phyloP scores from a whole-genome alignment of 2,113 vertebrate species.

The Pantherophis guttatus region DNA sequence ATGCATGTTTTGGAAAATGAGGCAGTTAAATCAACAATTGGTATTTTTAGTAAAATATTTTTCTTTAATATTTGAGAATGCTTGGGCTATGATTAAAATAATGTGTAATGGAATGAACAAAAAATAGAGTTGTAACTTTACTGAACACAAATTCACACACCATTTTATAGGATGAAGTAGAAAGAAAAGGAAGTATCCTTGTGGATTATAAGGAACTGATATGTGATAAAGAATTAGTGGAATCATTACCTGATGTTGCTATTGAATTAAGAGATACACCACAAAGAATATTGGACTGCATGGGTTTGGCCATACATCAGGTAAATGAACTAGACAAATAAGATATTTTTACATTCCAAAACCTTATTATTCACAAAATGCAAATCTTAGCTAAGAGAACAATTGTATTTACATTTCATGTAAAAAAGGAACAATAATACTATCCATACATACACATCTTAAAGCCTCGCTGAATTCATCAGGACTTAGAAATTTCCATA shows the following conservation, averaged over 20 bases:
- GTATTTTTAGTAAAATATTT: not conserved
- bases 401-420: not conserved
- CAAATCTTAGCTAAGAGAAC: not conserved
- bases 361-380: not conserved
- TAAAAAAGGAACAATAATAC: not conserved
- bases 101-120: not conserved
- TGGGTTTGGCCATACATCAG: slow-evolving; percentile 95
- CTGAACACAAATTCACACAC: not conserved
- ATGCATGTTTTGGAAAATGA: not conserved
- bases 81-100: not conserved
- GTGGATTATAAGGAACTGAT: slow-evolving; percentile 89
- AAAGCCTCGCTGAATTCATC: not conserved
- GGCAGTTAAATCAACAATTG: not conserved
- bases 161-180: slow-evolving; percentile 89
- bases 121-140: not conserved
- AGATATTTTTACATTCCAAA: not conserved
- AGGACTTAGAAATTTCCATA: not conserved
- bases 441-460: not conserved
- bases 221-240: slow-evolving; percentile 67
- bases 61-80: not conserved
- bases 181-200: slow-evolving; percentile 95
- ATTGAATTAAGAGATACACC: slow-evolving; percentile 85
- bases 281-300: slow-evolving; percentile 84
- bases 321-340: slow-evolving; percentile 60
- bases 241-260: slow-evolving; percentile 71